Evolutionary conservation across 2,888 invertebrate genomes (phyloP).

Genomic region (Hyalella azteca): DNA sequence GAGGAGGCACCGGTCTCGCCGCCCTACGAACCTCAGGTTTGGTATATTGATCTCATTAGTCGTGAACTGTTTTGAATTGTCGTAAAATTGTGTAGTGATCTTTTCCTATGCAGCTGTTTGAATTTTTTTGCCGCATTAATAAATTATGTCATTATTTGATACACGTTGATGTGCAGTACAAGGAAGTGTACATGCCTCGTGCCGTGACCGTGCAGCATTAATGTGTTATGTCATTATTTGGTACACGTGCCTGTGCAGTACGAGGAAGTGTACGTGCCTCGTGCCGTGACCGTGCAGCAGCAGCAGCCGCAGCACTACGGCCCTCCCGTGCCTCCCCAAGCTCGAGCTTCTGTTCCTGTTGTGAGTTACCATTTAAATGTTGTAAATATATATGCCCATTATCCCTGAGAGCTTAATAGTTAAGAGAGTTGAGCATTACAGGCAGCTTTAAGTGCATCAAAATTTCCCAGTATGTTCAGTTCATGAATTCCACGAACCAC

Average conservation of each 20-base stretch:
- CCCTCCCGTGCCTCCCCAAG: constrained; percentile 3
- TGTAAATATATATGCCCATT: no score
- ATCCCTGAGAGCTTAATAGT: no score
- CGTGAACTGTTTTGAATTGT: no score
- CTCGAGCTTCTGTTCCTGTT: background rate
- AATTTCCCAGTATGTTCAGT: no score
- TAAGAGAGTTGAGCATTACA: no score
- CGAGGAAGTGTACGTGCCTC: constrained; percentile 1
- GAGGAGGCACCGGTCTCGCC: background rate
- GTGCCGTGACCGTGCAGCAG: background rate
- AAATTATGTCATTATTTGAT: no score
- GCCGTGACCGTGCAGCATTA: background rate
- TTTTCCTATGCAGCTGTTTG: no score
- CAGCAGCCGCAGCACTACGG: constrained; percentile 15
- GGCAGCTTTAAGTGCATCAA: no score
- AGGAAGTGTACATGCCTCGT: background rate
- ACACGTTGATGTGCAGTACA: background rate
- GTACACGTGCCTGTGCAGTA: background rate
- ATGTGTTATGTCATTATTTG: no score
- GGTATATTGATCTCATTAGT: background rate
- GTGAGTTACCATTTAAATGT: background rate
- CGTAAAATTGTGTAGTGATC: no score
- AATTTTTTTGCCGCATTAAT: no score
- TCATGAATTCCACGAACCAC: no score
- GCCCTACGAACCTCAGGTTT: background rate